These are phyloP conservation scores for Drosophila merina DNA, from an alignment of 2,888 invertebrate species.

Conservation along the genomic window DNA sequence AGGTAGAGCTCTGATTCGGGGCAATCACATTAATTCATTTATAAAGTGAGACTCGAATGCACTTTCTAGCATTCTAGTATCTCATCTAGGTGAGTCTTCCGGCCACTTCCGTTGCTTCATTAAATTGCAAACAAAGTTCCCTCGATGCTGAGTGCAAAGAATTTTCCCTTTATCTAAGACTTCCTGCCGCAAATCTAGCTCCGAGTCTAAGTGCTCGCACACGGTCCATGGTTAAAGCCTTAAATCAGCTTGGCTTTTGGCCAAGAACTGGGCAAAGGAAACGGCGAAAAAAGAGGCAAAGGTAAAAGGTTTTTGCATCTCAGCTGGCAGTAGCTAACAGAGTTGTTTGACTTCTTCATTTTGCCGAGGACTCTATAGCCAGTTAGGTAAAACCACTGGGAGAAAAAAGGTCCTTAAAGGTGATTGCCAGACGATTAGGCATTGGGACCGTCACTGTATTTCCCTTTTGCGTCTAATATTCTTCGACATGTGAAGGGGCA, in stretches of 20 bases:
- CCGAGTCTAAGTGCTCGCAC: constrained; percentile 51
- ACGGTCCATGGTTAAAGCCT: constrained; percentile 51
- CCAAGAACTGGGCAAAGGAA: constrained; percentile 22
- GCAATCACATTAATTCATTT: background rate
- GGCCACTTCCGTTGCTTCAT: constrained; percentile 22
- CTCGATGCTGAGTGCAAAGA: constrained; percentile 35
- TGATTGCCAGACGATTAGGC: constrained; percentile 46
- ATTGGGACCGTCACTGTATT: constrained; percentile 26
- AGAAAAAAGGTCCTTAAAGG: constrained; percentile 46
- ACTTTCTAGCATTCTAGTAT: constrained; percentile 14
- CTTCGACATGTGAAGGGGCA: background rate
- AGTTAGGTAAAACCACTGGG: constrained; percentile 21
- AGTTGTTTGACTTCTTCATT: constrained; percentile 75
- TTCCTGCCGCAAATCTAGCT: constrained; percentile 68
- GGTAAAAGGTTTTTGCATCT: constrained; percentile 63
- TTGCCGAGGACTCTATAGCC: constrained; percentile 50
- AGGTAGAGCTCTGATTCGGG: background rate
- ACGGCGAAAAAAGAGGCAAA: constrained; percentile 9
- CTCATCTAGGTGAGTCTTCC: constrained; percentile 20
- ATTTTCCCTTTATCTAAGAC: constrained; percentile 56
- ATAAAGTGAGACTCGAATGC: background rate
- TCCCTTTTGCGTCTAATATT: constrained; percentile 1
- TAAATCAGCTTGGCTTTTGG: constrained; percentile 64
- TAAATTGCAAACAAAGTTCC: constrained; percentile 31
- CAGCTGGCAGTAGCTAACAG: constrained; percentile 57